Percentiles rank a stretch among this genome's conserved stretches.
Conservation (phyloP, 1,140 invertebrate genomes). For the Lucilia sericata region DNA sequence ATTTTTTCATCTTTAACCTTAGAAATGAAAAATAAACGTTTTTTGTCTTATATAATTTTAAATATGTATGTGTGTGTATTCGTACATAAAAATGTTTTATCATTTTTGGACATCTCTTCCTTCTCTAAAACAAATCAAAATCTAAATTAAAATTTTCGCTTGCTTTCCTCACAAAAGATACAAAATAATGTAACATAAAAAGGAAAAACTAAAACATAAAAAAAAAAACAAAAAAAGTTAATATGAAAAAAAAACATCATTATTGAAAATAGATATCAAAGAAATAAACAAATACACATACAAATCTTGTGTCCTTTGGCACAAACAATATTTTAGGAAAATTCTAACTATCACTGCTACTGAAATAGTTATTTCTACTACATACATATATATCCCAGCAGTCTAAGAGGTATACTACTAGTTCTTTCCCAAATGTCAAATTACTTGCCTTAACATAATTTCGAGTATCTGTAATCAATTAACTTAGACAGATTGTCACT, state of each 20-base stretch:
- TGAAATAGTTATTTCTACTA: too few relatives aligned
- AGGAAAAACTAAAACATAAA: neutral
- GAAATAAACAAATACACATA: neutral
- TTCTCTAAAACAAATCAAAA: neutral
- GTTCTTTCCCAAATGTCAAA: too few relatives aligned
- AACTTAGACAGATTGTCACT: too few relatives aligned
- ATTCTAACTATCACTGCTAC: too few relatives aligned
- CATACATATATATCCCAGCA: neutral
- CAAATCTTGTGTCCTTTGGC: slow-evolving; percentile 7
- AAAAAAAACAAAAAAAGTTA: neutral
- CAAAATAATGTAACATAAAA: neutral
- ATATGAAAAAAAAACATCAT: neutral
- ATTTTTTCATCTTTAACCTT: slow-evolving; percentile 5
- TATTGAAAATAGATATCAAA: slow-evolving; percentile 14
- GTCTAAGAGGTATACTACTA: too few relatives aligned
- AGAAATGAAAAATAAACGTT: neutral
- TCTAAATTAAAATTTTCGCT: slow-evolving; percentile 27
- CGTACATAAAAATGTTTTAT: neutral
- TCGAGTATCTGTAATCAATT: too few relatives aligned
- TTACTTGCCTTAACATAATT: too few relatives aligned
- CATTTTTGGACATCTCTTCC: neutral
- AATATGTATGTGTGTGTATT: neutral
- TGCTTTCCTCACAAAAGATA: slow-evolving; percentile 10
- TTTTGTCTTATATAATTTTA: neutral
- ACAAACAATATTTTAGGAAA: neutral